Evolutionary conservation across 2,888 invertebrate species (phyloP).

Genomic region (Drosophila fungiperda): DNA sequence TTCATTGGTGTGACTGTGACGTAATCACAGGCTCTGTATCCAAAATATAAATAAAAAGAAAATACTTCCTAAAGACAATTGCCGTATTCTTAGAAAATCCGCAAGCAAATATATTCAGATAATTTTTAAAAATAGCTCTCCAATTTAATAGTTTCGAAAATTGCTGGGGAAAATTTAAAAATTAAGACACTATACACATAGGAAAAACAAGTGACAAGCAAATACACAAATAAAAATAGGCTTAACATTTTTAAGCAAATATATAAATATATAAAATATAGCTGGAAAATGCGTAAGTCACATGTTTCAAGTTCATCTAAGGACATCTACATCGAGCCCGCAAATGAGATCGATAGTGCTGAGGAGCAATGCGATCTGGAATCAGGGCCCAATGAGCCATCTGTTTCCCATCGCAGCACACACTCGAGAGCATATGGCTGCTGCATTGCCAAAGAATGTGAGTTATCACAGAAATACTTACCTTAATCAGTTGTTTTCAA

Average conservation of each 20-base stretch:
- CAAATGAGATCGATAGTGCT: background rate
- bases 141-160: background rate
- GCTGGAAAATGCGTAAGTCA: background rate
- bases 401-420: background rate
- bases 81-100: background rate
- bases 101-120: background rate
- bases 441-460: constrained; percentile 63
- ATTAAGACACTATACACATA: background rate
- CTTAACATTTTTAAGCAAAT: background rate
- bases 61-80: background rate
- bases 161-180: background rate
- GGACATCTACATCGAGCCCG: background rate
- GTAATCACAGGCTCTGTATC: constrained; percentile 2
- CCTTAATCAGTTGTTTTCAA: background rate
- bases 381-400: background rate
- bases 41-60: background rate
- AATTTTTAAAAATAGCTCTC: background rate
- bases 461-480: background rate
- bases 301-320: background rate
- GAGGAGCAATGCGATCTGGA: background rate
- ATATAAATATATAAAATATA: background rate
- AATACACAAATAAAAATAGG: background rate
- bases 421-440: constrained; percentile 20
- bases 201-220: background rate
- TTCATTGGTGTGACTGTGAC: background rate